A percentile compares a stretch with the other conserved stretches of the same genome.
Conservation (phyloP, 2,113 vertebrate genomes). For the Manacus vitellinus region DNA sequence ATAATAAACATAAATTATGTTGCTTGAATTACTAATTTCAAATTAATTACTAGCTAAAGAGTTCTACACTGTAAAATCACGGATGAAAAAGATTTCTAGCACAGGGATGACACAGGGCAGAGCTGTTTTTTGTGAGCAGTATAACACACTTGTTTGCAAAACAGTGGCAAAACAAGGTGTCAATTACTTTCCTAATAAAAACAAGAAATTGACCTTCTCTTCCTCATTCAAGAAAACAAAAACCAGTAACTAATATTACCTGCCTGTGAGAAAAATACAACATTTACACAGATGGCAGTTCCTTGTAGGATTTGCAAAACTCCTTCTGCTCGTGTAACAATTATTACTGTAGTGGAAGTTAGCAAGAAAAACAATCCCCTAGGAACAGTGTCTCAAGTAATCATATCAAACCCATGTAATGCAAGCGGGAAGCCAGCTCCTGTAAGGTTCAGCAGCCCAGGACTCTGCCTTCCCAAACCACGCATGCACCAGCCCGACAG, state of each 20-base stretch:
- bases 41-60: neutral
- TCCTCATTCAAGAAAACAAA: neutral
- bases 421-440: neutral
- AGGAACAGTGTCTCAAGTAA: neutral
- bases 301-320: neutral
- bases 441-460: neutral
- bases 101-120: neutral
- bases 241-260: neutral
- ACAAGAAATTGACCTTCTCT: neutral
- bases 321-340: neutral
- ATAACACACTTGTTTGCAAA: neutral
- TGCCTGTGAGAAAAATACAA: neutral
- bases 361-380: neutral
- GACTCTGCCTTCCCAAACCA: neutral
- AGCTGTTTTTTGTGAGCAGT: neutral
- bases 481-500: rapidly evolving
- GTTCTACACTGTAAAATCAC: neutral
- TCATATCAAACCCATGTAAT: neutral
- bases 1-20: neutral
- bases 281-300: neutral
- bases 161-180: neutral
- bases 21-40: neutral
- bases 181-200: neutral
- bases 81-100: neutral
- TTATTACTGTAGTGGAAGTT: neutral